Evolutionary conservation across 2,888 invertebrate species (phyloP), one percentile per base, ranked within the genome.

Genomic region (Scelioninae gen. 1): DNA sequence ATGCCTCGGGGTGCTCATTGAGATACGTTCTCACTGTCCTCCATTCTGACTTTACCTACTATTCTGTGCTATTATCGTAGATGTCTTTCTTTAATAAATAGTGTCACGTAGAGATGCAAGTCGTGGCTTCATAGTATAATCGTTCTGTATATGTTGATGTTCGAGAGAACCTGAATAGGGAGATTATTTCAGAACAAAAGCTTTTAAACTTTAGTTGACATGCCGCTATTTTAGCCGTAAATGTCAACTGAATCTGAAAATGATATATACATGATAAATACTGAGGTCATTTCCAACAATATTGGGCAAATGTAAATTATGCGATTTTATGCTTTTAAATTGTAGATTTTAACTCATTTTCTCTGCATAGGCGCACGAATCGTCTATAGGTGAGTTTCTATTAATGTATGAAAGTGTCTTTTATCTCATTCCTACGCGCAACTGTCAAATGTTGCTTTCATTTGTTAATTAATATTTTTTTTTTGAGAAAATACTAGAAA

Each of bases 1-100:
- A 66, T 45, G 77, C 83, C 81, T 77, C 76, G 63, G 77, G 83
- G 82, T 72, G 65, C 78, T 68, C 79, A 80, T 71, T 72, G 72
- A 82, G 84, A 85, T 84, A 84, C 69, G 84, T 82, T 79, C 76
- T 84, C 82, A 31, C 56, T 45, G 62, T 63, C 62, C 60, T 71
- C 49, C 51, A 62, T 74, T 66, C 75, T 43, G 6, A 51, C 49
- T 31, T 16, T 58, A 38, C 56, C 29, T 69, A 32, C 60, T 16
- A 60, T 76, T 76, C 47, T 51, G 16, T n/a, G n/a, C 65, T n/a
- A 62, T 63, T 65, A 74, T 66, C 75, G 65, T 66, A 66, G 55
- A 40, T 55, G 43, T 40, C 45, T 40, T 55, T 77, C 43, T 60
- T 62, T 68, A 66, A 75, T 40, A 40, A 40, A 40, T 40, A 40